A percentile compares a stretch with the other conserved stretches of the same genome.
phyloP scores from a whole-genome alignment of 2,797 vertebrate genomes.

The Zenarchopterus dispar region DNA sequence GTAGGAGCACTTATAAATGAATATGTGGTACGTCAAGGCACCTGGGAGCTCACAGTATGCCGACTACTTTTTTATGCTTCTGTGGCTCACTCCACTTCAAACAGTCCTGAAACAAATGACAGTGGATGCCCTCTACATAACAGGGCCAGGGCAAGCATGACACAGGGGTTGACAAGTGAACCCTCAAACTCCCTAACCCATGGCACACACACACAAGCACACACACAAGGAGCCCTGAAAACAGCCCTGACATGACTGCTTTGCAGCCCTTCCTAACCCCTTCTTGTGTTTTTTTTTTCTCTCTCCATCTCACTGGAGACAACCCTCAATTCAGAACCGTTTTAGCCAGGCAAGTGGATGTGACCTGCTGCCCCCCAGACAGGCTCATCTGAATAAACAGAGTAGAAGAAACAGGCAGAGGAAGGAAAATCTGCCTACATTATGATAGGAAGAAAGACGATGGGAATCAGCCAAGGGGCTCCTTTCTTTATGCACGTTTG shows the following conservation, averaged over 20 bases:
- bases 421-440: conserved; percentile 83
- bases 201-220: conserved; percentile 44
- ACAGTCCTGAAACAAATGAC: conserved; percentile 82
- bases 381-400: conserved; percentile 85
- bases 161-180: conserved; percentile 83
- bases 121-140: conserved; percentile 81
- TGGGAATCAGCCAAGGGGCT: conserved; percentile 76
- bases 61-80: conserved; percentile 61
- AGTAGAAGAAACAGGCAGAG: conserved; percentile 76
- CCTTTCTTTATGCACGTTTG: conserved; percentile 88
- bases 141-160: conserved; percentile 82
- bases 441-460: conserved; percentile 77
- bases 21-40: conserved; percentile 24
- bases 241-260: conserved; percentile 82
- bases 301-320: conserved; percentile 75
- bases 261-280: conserved; percentile 68
- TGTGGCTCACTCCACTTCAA: conserved; percentile 73
- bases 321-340: conserved; percentile 76
- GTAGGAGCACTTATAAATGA: conserved; percentile 46
- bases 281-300: conserved; percentile 64
- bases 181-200: conserved; percentile 75
- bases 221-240: conserved; percentile 49
- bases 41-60: conserved; percentile 49
- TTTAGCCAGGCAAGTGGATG: conserved; percentile 81
- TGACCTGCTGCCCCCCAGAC: conserved; percentile 82